A percentile compares a stretch with the other conserved stretches of the same genome.
These are phyloP conservation scores for Delia radicum DNA, from an alignment of 1,140 invertebrate genomes.

Conservation along the genomic window DNA sequence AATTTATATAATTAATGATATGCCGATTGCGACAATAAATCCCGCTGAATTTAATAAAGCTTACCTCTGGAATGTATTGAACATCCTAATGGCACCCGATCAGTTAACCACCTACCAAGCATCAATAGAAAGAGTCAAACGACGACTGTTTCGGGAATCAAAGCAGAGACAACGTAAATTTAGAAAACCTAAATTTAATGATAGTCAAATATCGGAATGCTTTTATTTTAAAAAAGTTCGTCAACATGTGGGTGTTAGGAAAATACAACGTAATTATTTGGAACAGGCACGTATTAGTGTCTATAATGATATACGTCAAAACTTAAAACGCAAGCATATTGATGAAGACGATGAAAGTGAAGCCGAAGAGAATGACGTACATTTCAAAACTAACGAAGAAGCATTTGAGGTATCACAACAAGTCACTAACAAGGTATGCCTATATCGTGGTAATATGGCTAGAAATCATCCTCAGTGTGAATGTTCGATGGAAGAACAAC, in stretches of 20 bases:
- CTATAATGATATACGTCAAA: not conserved
- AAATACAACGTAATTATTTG: constrained; percentile 34
- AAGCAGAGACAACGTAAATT: constrained; percentile 28
- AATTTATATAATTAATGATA: constrained; percentile 38
- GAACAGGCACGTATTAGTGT: constrained; percentile 28
- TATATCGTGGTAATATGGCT: constrained; percentile 34
- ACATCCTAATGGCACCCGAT: not conserved
- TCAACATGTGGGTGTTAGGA: constrained; percentile 29
- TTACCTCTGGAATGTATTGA: not conserved
- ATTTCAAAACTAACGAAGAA: not conserved
- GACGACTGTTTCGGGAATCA: constrained; percentile 38
- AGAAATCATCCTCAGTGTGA: constrained; percentile 32
- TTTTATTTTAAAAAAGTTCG: constrained; percentile 35
- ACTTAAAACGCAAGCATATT: not conserved
- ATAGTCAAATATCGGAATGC: constrained; percentile 31
- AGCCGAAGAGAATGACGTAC: not conserved
- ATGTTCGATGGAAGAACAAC: constrained; percentile 20
- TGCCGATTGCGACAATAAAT: not conserved
- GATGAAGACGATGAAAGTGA: not conserved
- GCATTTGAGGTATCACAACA: not conserved
- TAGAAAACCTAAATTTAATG: not conserved
- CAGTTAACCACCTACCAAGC: not conserved
- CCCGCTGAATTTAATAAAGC: not conserved
- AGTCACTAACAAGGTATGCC: constrained; percentile 31
- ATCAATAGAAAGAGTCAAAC: constrained; percentile 37